Evolutionary conservation across 1,140 invertebrate genomes (phyloP).

Genomic region (Mamestra configurata): DNA sequence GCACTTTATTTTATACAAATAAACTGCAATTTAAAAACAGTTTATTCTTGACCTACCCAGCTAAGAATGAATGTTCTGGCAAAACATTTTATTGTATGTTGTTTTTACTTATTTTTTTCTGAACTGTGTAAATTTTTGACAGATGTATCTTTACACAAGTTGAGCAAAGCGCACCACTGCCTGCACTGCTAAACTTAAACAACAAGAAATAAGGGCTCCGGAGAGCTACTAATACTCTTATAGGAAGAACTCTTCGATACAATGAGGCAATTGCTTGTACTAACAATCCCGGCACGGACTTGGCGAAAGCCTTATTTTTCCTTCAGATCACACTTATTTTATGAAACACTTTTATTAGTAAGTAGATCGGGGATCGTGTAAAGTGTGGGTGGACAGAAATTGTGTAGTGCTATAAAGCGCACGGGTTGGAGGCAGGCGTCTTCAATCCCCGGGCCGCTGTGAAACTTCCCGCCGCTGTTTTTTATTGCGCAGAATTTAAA

Average conservation of each 20-base stretch:
- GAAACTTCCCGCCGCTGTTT: constrained; percentile 86
- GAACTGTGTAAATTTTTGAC: too few relatives aligned
- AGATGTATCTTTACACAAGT: neutral
- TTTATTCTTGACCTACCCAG: neutral
- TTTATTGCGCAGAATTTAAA: constrained; percentile 88
- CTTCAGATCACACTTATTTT: constrained; percentile 46
- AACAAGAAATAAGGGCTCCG: constrained; percentile 57
- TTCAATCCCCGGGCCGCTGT: constrained; percentile 82
- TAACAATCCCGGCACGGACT: constrained; percentile 57
- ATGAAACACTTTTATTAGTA: constrained; percentile 60
- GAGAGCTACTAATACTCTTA: constrained; percentile 55
- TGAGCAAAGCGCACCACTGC: neutral
- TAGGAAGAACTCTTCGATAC: constrained; percentile 58
- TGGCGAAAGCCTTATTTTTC: constrained; percentile 26
- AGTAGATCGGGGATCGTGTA: constrained; percentile 70
- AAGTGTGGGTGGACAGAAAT: constrained; percentile 69
- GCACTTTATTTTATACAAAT: neutral
- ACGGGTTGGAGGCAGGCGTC: constrained; percentile 71
- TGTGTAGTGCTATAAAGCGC: constrained; percentile 70
- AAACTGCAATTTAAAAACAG: too few relatives aligned
- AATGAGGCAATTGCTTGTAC: constrained; percentile 68
- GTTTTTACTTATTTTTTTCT: neutral
- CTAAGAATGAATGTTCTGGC: too few relatives aligned
- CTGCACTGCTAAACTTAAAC: constrained; percentile 54
- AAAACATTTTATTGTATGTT: neutral